phyloP scores from a whole-genome alignment of 2,113 vertebrate species.

The Marmota monax region DNA sequence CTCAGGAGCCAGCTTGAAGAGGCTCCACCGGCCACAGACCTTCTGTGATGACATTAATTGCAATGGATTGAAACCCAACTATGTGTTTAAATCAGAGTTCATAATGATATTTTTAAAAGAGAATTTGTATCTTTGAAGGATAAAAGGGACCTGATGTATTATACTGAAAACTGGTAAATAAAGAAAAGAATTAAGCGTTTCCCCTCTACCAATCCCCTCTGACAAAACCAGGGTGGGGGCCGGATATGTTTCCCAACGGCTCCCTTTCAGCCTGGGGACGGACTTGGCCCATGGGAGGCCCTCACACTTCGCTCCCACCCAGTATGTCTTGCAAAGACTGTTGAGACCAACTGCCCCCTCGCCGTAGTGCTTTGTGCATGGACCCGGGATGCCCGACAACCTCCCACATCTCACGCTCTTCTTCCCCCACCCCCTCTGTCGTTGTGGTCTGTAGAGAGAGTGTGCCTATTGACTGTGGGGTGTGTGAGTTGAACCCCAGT shows the following conservation, averaged over 20 bases:
- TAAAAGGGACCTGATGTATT: constrained; percentile 6
- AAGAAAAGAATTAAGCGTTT: constrained; percentile 53
- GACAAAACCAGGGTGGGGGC: not conserved
- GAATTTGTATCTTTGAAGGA: constrained; percentile 36
- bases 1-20: constrained; percentile 48
- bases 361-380: constrained; percentile 33
- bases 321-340: constrained; percentile 15
- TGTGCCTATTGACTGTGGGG: constrained; percentile 89
- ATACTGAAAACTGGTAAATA: constrained; percentile 36
- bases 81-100: not conserved
- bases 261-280: not conserved
- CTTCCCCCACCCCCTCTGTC: constrained; percentile 82
- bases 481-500: constrained; percentile 92
- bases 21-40: constrained; percentile 14
- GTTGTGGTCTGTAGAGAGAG: constrained; percentile 86
- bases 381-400: constrained; percentile 63
- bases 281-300: not conserved
- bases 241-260: not conserved
- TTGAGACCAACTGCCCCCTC: not conserved
- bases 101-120: constrained; percentile 5
- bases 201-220: too few species aligned
- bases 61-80: not conserved
- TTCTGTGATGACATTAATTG: constrained; percentile 37
- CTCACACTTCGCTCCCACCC: not conserved
- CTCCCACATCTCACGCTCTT: constrained; percentile 82